Evolutionary conservation across 1,140 invertebrate species (phyloP), one percentile per base, ranked within the genome.

Genomic region (Phocides pigmalion): DNA sequence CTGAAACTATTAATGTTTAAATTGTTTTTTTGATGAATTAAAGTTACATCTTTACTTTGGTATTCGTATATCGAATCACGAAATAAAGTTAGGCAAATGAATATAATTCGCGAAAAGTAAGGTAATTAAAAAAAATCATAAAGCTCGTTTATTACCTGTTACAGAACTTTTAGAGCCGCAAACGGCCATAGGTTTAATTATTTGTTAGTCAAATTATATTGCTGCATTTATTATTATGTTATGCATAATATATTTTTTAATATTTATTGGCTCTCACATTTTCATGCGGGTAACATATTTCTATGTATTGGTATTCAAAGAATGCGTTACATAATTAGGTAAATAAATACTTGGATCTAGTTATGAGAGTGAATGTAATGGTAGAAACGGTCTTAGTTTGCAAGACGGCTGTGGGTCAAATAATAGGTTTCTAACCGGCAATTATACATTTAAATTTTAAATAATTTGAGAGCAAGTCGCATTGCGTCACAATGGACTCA

Each of bases 311-410:
- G 49, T 12, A 59, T 59, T 25, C 39, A 4, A 32, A 25, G 54
- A 59, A 59, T 47, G 54, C 16, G 16, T 59, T 59, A 46, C 54
- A 41, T 59, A 59, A 59, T n/a, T n/a, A n/a, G n/a, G n/a, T 17
- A 22, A 6, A 8, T 51, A 51, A 35, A 11, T 44, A 58, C 11
- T 11, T n/a, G n/a, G n/a, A n/a, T n/a, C n/a, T 59, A 46, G 20
- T 19, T 56, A 28, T 32, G 32, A 58, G 39, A 58, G 54, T 46
- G 41, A 59, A 59, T 59, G 42, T 59, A 19, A 44, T 56, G 16
- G 11, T 59, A 59, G 28, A 59, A 59, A 59, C 41, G 14, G 35
- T 54, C 19, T 41, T 56, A 56, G 14, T 35, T 51, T 51, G 49
- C 49, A 19, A 35, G 22, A 58, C 14, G 22, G n/a, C 20, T 58